Base-by-base conservation (phyloP, 2,888 invertebrate species). In the Leptinotarsa haldemani region DNA sequence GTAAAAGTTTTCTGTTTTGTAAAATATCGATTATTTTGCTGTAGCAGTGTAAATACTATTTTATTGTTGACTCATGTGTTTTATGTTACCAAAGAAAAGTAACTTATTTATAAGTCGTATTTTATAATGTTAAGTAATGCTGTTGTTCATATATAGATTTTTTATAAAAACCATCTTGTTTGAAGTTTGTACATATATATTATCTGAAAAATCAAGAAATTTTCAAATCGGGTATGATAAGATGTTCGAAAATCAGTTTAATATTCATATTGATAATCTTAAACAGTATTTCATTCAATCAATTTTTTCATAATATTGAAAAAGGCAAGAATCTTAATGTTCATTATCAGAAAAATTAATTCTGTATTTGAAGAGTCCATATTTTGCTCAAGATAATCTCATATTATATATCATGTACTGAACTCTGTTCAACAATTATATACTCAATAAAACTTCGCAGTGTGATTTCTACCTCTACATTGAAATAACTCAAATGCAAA, bases 71-170 rank as follows among this genome's bases (percentile, higher is more conserved):
- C 73, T 72, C 30, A 68, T 72, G 71, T 76, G 73, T 74, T 78
- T 74, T 66, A 75, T 73, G 71, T 76, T 77, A 71, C 77, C 77
- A 77, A 77, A 77, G 77, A 77, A 73, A 68, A 61, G 61, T 68
- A 68, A 48, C 56, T 68, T 46, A 68, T 46, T 68, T 56, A 68
- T 68, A 46, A 18, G 53, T 16, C 25, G 30, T 67, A 46, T 56
- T 48, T 67, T 65, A 69, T 63, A 58, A 13, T 56, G 56, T 68
- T 53, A 48, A 69, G 61, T 30, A 40, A 30, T 61, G 30, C 61
- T 61, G 61, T 61, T 73, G 50, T 71, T 71, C 65, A 61, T 67
- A 71, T 71, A 56, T 71, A 65, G 69, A 48, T 22, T 65, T 69
- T 58, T 61, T 69, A 69, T 69, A 46, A 15, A 15, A 69, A 25